Evolutionary conservation across 2,113 vertebrate genomes (phyloP), one percentile per base, ranked within the genome.

Genomic region (Montifringilla adamsi): DNA sequence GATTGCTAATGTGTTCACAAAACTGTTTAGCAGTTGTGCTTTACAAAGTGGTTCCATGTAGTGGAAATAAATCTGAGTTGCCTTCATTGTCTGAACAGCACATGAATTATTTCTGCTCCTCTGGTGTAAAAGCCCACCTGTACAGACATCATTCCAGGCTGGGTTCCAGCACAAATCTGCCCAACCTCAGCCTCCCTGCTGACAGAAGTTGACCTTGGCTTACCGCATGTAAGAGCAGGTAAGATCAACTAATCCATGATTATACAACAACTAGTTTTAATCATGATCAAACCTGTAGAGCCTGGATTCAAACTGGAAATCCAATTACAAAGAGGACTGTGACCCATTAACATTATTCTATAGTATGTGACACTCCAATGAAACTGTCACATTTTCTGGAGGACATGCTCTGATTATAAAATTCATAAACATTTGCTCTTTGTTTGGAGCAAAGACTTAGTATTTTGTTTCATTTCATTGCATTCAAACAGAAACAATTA

Each of bases 351-450:
- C 39, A 30, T 67, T 14, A 39, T n/a, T 49, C 63, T 76, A 47
- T 1, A 55, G 20, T 56, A 63, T 15, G 15, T 37, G 39, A 60
- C n/a, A 73, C n/a, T 35, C n/a, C 72, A 49, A 1, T 35, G 41
- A 80, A 89, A 88, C 37, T 70, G n/a, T 11, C 68, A 43, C 7
- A 35, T 64, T 81, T 89, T 69, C 41, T 83, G 33, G 30, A 82
- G 18, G 31, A 87, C 93, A 55, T 4, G 22, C 53, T 72, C 68
- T 56, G 19, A 69, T 96, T 95, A 96, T 94, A 92, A 92, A 93
- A 96, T 95, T 94, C 75, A 94, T 88, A 89, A 87, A 62, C 56
- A n/a, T n/a, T n/a, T n/a, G n/a, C n/a, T n/a, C n/a, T n/a, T n/a
- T 56, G 50, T 73, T 67, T 77, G 49, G 49, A 92, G 66, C 63